A percentile compares a stretch with the other conserved stretches of the same genome.
Conservation (phyloP, 2,797 vertebrate genomes). For the Lagocephalus sceleratus region DNA sequence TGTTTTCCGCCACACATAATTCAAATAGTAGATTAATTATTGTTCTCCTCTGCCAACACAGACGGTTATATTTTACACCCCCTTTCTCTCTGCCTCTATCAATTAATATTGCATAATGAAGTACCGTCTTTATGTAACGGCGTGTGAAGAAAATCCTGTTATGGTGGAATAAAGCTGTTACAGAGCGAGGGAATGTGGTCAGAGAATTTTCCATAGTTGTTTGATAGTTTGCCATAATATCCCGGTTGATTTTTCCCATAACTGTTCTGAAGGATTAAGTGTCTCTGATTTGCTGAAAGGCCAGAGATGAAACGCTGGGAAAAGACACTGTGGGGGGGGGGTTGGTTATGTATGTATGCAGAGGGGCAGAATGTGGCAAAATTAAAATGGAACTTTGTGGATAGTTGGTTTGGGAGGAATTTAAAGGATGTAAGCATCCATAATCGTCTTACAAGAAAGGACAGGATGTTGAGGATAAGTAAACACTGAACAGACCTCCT, state of each 20-base stretch:
- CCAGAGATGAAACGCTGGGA: slow-evolving; percentile 49
- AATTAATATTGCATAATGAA: slow-evolving; percentile 71
- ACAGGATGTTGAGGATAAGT: slow-evolving; percentile 15
- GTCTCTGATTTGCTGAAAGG: slow-evolving; percentile 46
- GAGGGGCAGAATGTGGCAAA: slow-evolving; percentile 30
- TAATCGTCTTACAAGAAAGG: slow-evolving; percentile 12
- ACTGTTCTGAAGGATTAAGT: slow-evolving; percentile 53
- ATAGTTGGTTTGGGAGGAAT: slow-evolving; percentile 26
- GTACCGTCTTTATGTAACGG: slow-evolving; percentile 55
- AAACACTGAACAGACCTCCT: slow-evolving; percentile 22
- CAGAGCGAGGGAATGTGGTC: slow-evolving; percentile 38
- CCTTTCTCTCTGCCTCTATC: slow-evolving; percentile 52
- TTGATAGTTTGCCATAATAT: slow-evolving; percentile 55
- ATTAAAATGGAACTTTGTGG: slow-evolving; percentile 35
- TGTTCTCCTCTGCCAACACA: slow-evolving; percentile 49
- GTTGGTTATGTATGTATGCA: slow-evolving; percentile 28
- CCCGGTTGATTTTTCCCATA: slow-evolving; percentile 40
- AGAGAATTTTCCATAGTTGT: slow-evolving; percentile 52
- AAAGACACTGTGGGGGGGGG: slow-evolving; percentile 37
- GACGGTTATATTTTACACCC: slow-evolving; percentile 35
- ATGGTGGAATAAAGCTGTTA: slow-evolving; percentile 62
- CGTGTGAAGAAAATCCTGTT: slow-evolving; percentile 68
- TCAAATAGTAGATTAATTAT: slow-evolving; percentile 62
- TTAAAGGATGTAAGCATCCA: slow-evolving; percentile 6
- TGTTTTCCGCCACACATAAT: slow-evolving; percentile 53